Percentiles rank a stretch among this genome's conserved stretches.
These are phyloP conservation scores for Poeciliopsis paucimaculata DNA, from an alignment of 2,797 vertebrate genomes.

Conservation along the genomic window DNA sequence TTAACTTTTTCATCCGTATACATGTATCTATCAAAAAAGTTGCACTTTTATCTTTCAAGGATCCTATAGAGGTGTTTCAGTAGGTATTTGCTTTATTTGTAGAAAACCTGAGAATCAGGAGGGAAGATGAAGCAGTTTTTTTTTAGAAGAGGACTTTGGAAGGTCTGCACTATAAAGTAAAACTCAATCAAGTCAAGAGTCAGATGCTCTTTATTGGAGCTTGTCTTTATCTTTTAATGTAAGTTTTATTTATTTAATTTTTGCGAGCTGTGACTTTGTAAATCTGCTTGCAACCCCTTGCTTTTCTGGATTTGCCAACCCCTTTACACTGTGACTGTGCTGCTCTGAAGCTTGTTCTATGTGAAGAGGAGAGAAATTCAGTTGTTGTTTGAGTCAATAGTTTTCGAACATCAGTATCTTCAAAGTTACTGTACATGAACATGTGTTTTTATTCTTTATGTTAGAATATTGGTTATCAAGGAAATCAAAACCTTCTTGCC, in stretches of 20 bases:
- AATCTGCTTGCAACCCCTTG: slow-evolving; percentile 46
- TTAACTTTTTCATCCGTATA: slow-evolving; percentile 63
- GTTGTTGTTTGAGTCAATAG: slow-evolving; percentile 38
- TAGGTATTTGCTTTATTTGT: slow-evolving; percentile 65
- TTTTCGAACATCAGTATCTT: slow-evolving; percentile 40
- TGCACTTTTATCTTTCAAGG: slow-evolving; percentile 81
- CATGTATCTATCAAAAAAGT: slow-evolving; percentile 74
- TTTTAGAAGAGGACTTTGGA: slow-evolving; percentile 40
- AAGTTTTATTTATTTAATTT: slow-evolving; percentile 37
- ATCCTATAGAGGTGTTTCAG: slow-evolving; percentile 64
- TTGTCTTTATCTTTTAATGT: slow-evolving; percentile 50
- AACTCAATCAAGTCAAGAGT: slow-evolving; percentile 45
- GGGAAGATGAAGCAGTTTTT: slow-evolving; percentile 41
- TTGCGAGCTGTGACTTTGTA: slow-evolving; percentile 40
- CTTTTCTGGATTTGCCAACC: slow-evolving; percentile 56
- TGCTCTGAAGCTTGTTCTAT: slow-evolving; percentile 47
- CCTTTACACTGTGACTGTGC: slow-evolving; percentile 73
- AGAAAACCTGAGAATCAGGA: slow-evolving; percentile 38
- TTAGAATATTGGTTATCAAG: slow-evolving; percentile 60
- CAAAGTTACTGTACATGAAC: slow-evolving; percentile 53
- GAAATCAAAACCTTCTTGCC: slow-evolving; percentile 37
- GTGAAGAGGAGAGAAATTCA: slow-evolving; percentile 31
- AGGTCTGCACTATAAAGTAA: slow-evolving; percentile 34
- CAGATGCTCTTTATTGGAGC: slow-evolving; percentile 31
- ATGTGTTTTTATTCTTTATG: slow-evolving; percentile 63